A percentile compares a stretch with the other conserved stretches of the same genome.
Evolutionary conservation across 2,113 vertebrate species (phyloP).

Genomic region (Macquaria australasica): DNA sequence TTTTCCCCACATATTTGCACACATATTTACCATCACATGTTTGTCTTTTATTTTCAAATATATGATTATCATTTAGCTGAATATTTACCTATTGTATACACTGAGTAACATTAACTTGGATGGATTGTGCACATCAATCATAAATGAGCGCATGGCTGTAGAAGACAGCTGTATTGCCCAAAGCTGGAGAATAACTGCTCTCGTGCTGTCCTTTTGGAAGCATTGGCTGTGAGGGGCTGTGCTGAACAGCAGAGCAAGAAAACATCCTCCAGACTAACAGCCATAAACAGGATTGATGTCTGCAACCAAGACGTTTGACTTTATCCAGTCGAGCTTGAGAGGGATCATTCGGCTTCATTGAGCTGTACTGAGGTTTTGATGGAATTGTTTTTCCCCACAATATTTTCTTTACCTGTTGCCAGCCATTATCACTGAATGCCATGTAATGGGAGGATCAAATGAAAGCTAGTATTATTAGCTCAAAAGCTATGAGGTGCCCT

Average conservation of each 20-base stretch:
- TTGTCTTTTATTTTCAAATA: conserved; percentile 22
- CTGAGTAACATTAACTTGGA: conserved; percentile 28
- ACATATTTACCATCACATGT: conserved; percentile 5
- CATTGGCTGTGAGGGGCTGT: conserved; percentile 59
- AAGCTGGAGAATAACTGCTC: conserved; percentile 68
- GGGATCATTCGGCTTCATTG: conserved; percentile 80
- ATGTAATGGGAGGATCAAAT: conserved; percentile 34
- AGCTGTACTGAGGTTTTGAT: conserved; percentile 73
- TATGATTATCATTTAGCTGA: not conserved
- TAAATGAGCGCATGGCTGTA: conserved; percentile 58
- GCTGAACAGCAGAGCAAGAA: conserved; percentile 75
- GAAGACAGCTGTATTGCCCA: conserved; percentile 72
- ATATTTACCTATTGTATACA: conserved; percentile 27
- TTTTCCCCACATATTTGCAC: not conserved
- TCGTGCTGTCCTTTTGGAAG: conserved; percentile 64
- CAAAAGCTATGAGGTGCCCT: not conserved
- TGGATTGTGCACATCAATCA: conserved; percentile 66
- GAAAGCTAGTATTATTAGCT: conserved; percentile 14
- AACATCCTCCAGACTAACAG: conserved; percentile 78
- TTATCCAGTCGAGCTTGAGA: conserved; percentile 80
- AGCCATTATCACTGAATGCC: conserved; percentile 26
- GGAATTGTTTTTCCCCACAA: conserved; percentile 65
- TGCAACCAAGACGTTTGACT: conserved; percentile 76
- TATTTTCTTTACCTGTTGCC: conserved; percentile 62
- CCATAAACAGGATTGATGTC: conserved; percentile 84